Evolutionary conservation across 2,888 invertebrate genomes (phyloP), one percentile per base, ranked within the genome.

Genomic region (Tromatobia lineatoria): DNA sequence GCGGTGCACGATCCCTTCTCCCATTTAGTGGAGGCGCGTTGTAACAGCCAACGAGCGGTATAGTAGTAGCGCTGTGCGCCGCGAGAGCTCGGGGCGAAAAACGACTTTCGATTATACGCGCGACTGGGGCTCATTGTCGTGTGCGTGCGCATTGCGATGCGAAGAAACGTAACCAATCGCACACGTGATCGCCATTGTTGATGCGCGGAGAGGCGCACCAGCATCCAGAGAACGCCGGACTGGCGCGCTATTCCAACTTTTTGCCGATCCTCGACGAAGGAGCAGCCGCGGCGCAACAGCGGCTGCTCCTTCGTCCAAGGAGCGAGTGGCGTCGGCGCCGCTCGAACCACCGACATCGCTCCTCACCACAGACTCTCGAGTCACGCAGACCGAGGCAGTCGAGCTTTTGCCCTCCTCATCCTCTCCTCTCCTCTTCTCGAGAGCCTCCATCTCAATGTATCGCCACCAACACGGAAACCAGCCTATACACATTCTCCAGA

Each of bases 121-220:
- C 20, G 54, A 59, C 13, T 38, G 29, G 8, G 38, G 2, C 10
- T 38, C 38, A 10, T 38, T 10, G 38, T 38, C 25, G 34, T 59
- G 69, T 64, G 25, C 23, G 29, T 1, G 20, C 13, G 25, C 45
- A 61, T 61, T 67, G 73, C 81, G 74, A 69, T 76, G 18, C 80
- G 25, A 70, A 84, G 80, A 69, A 20, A 20, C 64, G 23, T 7
- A 38, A 23, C 18, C 59, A 67, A 69, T 78, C 73, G 85, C 85
- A 89, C 90, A 90, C 91, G 91, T 91, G 91, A 91, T 87, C 89
- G 88, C 89, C 91, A 91, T 91, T 91, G 91, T 91, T 87, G 89
- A 91, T 91, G 86, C 87, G 73, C 71, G 45, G 74, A 75, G 59
- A 74, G 80, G 79, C 71, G 52, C 80, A 77, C 82, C 57, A 25